A percentile compares a stretch with the other conserved stretches of the same genome.
Conservation (phyloP, 1,140 invertebrate genomes). For the Drosophila nikananu region DNA sequence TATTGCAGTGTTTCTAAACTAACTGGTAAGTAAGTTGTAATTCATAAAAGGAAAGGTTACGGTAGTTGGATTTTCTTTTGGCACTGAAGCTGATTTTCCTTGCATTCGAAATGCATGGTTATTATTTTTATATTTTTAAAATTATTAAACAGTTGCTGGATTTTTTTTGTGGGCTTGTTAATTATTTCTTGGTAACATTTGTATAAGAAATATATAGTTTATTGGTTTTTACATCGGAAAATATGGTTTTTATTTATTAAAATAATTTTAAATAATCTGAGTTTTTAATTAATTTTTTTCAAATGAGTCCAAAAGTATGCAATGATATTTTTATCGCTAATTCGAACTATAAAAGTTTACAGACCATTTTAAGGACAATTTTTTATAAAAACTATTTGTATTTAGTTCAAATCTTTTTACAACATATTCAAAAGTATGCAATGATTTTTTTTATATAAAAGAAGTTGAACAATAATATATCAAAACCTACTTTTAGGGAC, state of each 20-base stretch:
- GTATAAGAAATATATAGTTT: not conserved
- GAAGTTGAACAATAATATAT: too few relatives aligned
- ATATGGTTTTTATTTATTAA: not conserved
- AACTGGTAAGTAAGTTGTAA: constrained; percentile 19
- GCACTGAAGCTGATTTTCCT: constrained; percentile 14
- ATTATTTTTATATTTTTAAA: not conserved
- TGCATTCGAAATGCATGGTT: constrained; percentile 20
- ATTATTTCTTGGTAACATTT: too few relatives aligned
- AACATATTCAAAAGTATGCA: not conserved
- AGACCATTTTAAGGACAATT: too few relatives aligned
- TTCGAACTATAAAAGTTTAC: too few relatives aligned
- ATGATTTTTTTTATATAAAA: not conserved
- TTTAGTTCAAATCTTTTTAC: not conserved
- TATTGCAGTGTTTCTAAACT: constrained; percentile 47
- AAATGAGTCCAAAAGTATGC: not conserved
- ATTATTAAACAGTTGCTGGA: constrained; percentile 20
- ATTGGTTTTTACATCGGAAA: not conserved
- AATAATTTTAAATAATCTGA: not conserved
- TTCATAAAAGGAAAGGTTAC: constrained; percentile 16
- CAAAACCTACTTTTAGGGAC: not conserved
- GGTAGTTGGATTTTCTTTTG: constrained; percentile 1
- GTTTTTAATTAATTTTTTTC: not conserved
- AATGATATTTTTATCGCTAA: not conserved
- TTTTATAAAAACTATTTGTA: too few relatives aligned
- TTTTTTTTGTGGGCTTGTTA: not conserved